Evolutionary conservation across 2,888 invertebrate genomes (phyloP), one percentile per base, ranked within the genome.

Genomic region (Macrophya alboannulata): DNA sequence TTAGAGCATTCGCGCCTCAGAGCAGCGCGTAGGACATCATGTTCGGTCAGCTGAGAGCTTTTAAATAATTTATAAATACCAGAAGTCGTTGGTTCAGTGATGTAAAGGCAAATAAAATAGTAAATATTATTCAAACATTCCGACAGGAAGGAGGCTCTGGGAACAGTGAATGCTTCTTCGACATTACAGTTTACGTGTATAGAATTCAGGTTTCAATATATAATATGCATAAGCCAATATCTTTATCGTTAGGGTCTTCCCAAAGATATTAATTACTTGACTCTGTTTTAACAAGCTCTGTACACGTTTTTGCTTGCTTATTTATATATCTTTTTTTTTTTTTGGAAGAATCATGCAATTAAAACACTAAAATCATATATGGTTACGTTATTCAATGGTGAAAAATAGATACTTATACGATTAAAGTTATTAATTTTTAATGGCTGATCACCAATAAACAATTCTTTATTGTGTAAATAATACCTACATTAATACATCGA

Each of bases 221-320:
- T 88, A 88, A 74, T 55, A 74, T 37, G 25, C 59, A 21, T 72
- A 37, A 48, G n/a, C 72, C n/a, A 71, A 72, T 89, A 89, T 89
- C 90, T 87, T 31, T 91, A 91, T 89, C 90, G 87, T 90, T 90
- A 91, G 92, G 92, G 92, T 92, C 92, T 93, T 92, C 92, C 92
- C 90, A 88, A 90, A 89, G 89, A 89, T 89, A 85, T 90, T 51
- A 77, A 51, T 83, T 43, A 83, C 43, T 83, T 65, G 51, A 31
- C 62, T 65, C 17, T 68, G 15, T 37, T 71, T 55, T 68, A 68
- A 68, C 31, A 55, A 82, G 82, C 82, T 82, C 55, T 31, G 79
- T 79, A 59, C 79, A 31, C n/a, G 40, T 17, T 77, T 10, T 55
- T 51, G 25, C 43, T 77, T 77, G 55, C 77, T 74, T 37, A 55